Percentiles rank a stretch among this genome's conserved stretches.
Evolutionary conservation across 2,797 vertebrate genomes (phyloP).

Genomic region (Acanthopagrus latus): DNA sequence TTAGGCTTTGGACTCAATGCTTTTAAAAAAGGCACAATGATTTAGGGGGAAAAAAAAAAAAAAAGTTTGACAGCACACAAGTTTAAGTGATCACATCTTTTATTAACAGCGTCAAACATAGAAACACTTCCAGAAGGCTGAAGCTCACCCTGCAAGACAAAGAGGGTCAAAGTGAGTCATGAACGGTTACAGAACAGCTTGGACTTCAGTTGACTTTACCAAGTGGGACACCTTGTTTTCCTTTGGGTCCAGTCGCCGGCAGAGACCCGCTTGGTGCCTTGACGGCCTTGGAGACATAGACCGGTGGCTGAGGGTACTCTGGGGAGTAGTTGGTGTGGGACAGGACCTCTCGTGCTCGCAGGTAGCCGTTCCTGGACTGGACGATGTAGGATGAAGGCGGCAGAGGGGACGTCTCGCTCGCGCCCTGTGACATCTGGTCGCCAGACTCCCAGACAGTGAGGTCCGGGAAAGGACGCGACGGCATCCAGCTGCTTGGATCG

Average conservation of each 20-base stretch:
- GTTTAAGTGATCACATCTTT: too few species aligned
- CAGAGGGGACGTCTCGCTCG: neutral
- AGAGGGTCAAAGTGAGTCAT: too few species aligned
- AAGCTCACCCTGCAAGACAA: too few species aligned
- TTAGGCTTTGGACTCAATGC: too few species aligned
- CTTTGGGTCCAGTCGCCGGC: neutral
- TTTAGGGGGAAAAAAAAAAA: too few species aligned
- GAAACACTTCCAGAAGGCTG: too few species aligned
- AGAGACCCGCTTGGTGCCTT: accelerated
- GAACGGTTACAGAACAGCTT: neutral
- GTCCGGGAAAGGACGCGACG: too few species aligned
- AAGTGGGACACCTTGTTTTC: neutral
- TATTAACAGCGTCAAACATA: too few species aligned
- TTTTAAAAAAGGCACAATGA: too few species aligned
- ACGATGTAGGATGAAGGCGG: neutral
- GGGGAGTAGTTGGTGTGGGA: slow-evolving; percentile 3
- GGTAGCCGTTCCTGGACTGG: slow-evolving; percentile 23
- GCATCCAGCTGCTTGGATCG: too few species aligned
- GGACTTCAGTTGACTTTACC: neutral
- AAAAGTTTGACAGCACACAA: too few species aligned
- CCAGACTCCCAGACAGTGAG: too few species aligned
- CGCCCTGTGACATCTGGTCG: neutral
- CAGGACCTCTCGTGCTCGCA: neutral
- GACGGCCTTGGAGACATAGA: neutral
- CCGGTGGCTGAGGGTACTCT: neutral